These are phyloP conservation scores for Myotis yumanensis DNA, from an alignment of 2,113 vertebrate genomes.

Conservation along the genomic window DNA sequence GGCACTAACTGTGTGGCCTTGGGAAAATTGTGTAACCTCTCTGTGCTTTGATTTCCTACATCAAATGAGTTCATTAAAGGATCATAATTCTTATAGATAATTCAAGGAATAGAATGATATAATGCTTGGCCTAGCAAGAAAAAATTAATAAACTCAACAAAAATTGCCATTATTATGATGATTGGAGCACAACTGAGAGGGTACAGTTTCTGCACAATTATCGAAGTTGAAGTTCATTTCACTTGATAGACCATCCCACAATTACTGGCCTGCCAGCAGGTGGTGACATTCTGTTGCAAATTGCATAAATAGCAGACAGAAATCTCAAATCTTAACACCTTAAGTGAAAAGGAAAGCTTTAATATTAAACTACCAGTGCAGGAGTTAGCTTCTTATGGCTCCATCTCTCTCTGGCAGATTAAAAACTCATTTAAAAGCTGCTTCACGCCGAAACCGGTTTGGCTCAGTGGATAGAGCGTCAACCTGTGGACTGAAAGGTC, in stretches of 20 bases:
- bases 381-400: neutral
- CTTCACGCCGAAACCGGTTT: too few species aligned
- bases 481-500: too few species aligned
- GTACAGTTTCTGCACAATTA: neutral
- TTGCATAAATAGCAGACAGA: neutral
- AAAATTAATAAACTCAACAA: neutral
- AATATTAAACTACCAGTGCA: too few species aligned
- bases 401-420: neutral
- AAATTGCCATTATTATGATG: neutral
- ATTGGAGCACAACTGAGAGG: neutral
- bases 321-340: neutral
- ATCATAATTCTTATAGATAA: neutral
- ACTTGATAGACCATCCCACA: neutral
- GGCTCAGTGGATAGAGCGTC: too few species aligned
- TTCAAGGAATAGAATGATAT: neutral
- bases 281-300: neutral
- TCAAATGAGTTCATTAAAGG: neutral
- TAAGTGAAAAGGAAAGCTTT: too few species aligned
- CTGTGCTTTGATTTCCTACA: neutral
- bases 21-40: neutral
- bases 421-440: neutral
- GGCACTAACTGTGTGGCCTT: neutral
- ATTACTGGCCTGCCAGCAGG: neutral
- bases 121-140: neutral
- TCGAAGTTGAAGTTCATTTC: neutral